phyloP scores from a whole-genome alignment of 2,888 invertebrate species.

The Apotomis capreana region DNA sequence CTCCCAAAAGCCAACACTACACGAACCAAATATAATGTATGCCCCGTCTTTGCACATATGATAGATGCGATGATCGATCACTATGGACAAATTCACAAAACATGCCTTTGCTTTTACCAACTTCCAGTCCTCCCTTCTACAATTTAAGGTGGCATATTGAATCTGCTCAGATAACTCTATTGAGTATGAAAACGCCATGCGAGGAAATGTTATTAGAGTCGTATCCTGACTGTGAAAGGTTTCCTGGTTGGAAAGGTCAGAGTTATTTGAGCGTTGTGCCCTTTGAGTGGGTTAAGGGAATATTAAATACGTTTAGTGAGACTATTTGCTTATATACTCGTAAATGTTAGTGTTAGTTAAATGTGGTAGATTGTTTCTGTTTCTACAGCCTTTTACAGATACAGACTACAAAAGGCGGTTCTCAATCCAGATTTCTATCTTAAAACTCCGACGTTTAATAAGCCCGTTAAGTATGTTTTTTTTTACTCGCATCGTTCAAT shows the following conservation, averaged over 20 bases:
- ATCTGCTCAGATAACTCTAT: background rate
- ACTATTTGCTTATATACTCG: background rate
- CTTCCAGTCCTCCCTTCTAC: background rate
- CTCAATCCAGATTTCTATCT: too few species aligned
- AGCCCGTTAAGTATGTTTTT: too few species aligned
- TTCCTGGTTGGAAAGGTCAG: constrained; percentile 22
- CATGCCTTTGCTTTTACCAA: constrained; percentile 2
- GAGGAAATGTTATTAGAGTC: constrained; percentile 36
- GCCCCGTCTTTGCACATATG: constrained; percentile 16
- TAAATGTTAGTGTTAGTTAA: background rate
- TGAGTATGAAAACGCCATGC: constrained; percentile 1
- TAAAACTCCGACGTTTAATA: too few species aligned
- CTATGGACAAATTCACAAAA: constrained; percentile 27
- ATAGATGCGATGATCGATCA: constrained; percentile 38
- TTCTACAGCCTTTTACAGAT: background rate
- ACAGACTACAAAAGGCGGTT: too few species aligned
- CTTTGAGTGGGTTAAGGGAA: background rate
- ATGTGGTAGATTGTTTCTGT: background rate
- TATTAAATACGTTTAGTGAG: background rate
- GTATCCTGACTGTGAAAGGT: constrained; percentile 18
- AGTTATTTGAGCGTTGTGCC: constrained; percentile 14
- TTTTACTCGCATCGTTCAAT: too few species aligned
- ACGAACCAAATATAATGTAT: constrained; percentile 6
- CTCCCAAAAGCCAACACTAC: background rate
- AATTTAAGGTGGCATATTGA: constrained; percentile 8